phyloP scores from a whole-genome alignment of 2,113 vertebrate genomes.

The Pterophyllum scalare region DNA sequence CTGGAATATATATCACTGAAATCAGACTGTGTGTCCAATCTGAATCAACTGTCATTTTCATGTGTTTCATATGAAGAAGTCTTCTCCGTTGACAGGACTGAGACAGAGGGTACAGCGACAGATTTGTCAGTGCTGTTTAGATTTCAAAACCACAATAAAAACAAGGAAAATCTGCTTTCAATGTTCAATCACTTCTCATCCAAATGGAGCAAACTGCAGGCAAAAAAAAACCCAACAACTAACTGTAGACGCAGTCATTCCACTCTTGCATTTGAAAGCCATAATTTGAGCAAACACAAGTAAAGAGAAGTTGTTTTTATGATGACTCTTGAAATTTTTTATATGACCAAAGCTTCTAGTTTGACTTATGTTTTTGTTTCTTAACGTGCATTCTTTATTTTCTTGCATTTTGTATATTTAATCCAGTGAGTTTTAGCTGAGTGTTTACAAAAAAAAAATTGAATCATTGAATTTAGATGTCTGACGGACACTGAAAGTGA shows the following conservation, averaged over 20 bases:
- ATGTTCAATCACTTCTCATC: constrained; percentile 43
- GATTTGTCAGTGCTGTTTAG: neutral
- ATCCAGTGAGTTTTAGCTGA: neutral
- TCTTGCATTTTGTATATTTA: constrained; percentile 6
- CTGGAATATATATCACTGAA: neutral
- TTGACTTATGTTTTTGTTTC: constrained; percentile 35
- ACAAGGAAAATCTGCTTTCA: constrained; percentile 33
- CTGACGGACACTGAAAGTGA: constrained; percentile 8
- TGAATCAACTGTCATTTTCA: neutral
- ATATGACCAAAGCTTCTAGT: constrained; percentile 31
- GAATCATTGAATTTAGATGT: constrained; percentile 2
- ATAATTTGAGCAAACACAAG: constrained; percentile 47
- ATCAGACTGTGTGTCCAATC: neutral
- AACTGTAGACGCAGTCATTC: constrained; percentile 21
- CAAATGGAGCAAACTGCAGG: constrained; percentile 28
- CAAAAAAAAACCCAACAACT: constrained; percentile 4
- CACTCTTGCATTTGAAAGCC: constrained; percentile 26
- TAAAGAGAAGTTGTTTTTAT: constrained; percentile 34
- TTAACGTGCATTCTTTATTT: neutral
- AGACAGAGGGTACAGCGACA: neutral
- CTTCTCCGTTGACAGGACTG: neutral
- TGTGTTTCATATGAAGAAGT: neutral
- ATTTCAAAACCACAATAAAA: constrained; percentile 31
- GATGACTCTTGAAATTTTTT: constrained; percentile 35
- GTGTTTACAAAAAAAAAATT: constrained; percentile 29